Percentiles rank a stretch among this genome's conserved stretches.
Conservation (phyloP, 2,113 vertebrate species). For the Sceloporus undulatus region DNA sequence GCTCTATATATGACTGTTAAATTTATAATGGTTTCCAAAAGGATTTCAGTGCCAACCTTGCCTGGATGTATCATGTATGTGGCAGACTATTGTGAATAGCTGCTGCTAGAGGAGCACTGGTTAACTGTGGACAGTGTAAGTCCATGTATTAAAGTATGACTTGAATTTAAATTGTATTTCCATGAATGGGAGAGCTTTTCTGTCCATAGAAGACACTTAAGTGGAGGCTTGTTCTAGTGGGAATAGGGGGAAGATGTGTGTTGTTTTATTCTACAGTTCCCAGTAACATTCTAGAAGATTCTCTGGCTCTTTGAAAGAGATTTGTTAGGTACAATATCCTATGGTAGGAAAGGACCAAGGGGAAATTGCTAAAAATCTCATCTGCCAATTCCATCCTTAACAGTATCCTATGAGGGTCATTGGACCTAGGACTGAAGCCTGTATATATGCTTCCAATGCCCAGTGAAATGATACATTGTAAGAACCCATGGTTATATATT, state of each 20-base stretch:
- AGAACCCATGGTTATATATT: too few relatives aligned
- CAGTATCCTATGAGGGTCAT: too few relatives aligned
- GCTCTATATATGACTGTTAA: too few relatives aligned
- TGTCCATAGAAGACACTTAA: neutral
- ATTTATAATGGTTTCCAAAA: rapidly evolving
- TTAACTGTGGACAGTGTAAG: too few relatives aligned
- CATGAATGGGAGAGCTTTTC: neutral
- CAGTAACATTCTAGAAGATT: neutral
- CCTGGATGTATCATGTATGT: neutral
- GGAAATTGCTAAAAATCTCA: neutral
- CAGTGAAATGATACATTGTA: too few relatives aligned
- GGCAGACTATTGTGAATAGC: neutral
- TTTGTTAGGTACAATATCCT: neutral
- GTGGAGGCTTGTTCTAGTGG: neutral
- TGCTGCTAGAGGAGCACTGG: neutral
- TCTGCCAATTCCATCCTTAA: too few relatives aligned
- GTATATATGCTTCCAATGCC: too few relatives aligned
- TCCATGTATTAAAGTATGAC: neutral
- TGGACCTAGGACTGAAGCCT: too few relatives aligned
- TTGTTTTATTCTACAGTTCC: neutral
- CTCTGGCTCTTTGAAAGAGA: neutral
- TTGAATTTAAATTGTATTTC: neutral
- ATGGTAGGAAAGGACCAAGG: neutral
- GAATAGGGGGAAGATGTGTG: neutral
- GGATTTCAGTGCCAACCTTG: rapidly evolving